Percentiles rank a stretch among this genome's conserved stretches.
Evolutionary conservation across 2,113 vertebrate species (phyloP).

Genomic region (Planiliza haematocheilus): DNA sequence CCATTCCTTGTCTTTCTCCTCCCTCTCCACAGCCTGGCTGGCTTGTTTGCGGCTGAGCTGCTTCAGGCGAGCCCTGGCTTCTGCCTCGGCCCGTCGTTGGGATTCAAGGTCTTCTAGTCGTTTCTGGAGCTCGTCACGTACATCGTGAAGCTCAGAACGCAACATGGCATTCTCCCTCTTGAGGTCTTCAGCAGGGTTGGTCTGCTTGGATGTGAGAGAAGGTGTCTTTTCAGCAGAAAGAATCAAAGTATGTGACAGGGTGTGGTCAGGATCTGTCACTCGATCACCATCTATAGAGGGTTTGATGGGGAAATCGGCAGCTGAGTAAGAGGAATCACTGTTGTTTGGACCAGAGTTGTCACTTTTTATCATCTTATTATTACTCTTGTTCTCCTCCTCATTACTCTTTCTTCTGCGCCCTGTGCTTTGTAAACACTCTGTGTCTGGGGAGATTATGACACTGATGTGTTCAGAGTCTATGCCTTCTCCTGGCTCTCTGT

Average conservation of each 20-base stretch:
- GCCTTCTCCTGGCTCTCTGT: constrained; percentile 84
- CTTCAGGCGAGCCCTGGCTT: constrained; percentile 82
- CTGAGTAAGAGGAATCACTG: not conserved
- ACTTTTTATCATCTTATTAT: constrained; percentile 9
- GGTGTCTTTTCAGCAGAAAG: constrained; percentile 4
- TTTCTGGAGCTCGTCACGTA: constrained; percentile 75
- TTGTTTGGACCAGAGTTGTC: constrained; percentile 14
- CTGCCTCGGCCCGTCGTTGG: constrained; percentile 79
- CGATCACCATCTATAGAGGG: constrained; percentile 1
- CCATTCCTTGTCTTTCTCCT: constrained; percentile 71
- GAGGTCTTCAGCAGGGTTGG: constrained; percentile 48
- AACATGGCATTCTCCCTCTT: constrained; percentile 74
- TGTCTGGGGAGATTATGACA: constrained; percentile 48
- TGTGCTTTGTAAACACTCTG: constrained; percentile 39
- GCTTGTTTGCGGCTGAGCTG: constrained; percentile 81
- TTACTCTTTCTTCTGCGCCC: constrained; percentile 23
- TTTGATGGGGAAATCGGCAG: not conserved
- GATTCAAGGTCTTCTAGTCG: constrained; percentile 82
- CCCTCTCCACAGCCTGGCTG: constrained; percentile 60
- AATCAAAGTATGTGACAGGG: not conserved
- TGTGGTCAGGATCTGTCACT: not conserved
- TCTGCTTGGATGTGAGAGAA: constrained; percentile 1
- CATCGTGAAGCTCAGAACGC: constrained; percentile 73
- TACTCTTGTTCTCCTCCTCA: constrained; percentile 8
- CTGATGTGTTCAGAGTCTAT: constrained; percentile 81